Evolutionary conservation across 2,888 invertebrate genomes (phyloP), one percentile per base, ranked within the genome.

Genomic region (Stenodera caucasica): DNA sequence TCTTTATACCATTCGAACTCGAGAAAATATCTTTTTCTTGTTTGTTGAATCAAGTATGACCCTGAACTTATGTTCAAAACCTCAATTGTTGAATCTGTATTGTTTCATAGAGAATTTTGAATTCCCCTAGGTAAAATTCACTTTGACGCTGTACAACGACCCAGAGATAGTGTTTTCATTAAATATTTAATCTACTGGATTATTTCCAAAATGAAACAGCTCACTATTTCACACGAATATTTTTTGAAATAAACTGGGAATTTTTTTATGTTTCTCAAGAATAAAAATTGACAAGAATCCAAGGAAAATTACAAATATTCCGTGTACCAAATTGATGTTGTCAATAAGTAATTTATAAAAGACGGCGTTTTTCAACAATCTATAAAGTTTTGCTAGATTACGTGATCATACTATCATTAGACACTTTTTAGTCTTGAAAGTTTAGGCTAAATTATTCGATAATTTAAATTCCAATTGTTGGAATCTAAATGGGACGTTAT

Each of bases 111-210:
- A 60, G 60, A 63, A 63, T 63, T 63, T 53, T 60, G 60, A 63
- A 63, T 60, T 63, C 63, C 63, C 63, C 21, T 32, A 58, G 60
- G 63, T 53, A 55, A 63, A 63, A 63, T 63, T 63, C 60, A 57
- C 63, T 63, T 63, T 63, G 59, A 63, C 59, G 57, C 63, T 58
- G 53, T 53, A 60, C 60, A 52, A 53, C 49, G 53, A 53, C 58
- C 37, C 26, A 18, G 49, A 58, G 60, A 63, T 63, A 58, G 58
- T 51, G 61, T 55, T 61, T 18, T 61, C 61, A 64, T 64, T 61
- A 64, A 64, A 64, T 60, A 64, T 64, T 61, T 61, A 64, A 55
- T 49, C 37, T 40, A 52, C 53, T 33, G 64, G 64, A 64, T 64
- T 64, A 64, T 64, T 56, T 53, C 49, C 26, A 61, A 61, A 63